A percentile compares a stretch with the other conserved stretches of the same genome.
Conservation (phyloP, 2,888 invertebrate genomes). For the Brachypalpus laphriformis region DNA sequence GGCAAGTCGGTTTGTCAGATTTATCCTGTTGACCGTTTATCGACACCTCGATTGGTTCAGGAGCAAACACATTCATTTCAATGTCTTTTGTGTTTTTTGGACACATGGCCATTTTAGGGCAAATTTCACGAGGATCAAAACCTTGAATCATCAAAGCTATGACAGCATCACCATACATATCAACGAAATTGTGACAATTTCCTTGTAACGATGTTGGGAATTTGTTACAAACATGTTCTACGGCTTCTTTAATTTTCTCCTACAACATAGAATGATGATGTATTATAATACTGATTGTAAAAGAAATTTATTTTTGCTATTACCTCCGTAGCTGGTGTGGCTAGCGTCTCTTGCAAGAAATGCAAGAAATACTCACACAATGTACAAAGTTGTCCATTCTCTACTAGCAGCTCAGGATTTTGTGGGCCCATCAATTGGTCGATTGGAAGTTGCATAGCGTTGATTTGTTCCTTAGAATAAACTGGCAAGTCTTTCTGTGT, state of each 20-base stretch:
- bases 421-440: conserved; percentile 83
- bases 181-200: conserved; percentile 90
- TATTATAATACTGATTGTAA: background rate
- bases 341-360: conserved; percentile 89
- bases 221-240: conserved; percentile 88
- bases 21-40: conserved; percentile 55
- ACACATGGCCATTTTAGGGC: conserved; percentile 89
- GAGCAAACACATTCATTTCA: conserved; percentile 84
- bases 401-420: conserved; percentile 78
- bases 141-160: conserved; percentile 90
- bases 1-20: conserved; percentile 88
- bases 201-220: conserved; percentile 86
- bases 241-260: conserved; percentile 87
- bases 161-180: conserved; percentile 90
- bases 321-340: conserved; percentile 88
- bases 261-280: conserved; percentile 79
- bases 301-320: background rate
- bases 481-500: conserved; percentile 79
- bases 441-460: conserved; percentile 84
- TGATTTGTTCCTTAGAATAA: conserved; percentile 79
- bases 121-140: conserved; percentile 82
- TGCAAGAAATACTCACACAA: conserved; percentile 93
- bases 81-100: conserved; percentile 83
- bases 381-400: conserved; percentile 86
- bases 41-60: conserved; percentile 77